Evolutionary conservation across 2,888 invertebrate species (phyloP).

Genomic region (Yponomeuta malinellus): DNA sequence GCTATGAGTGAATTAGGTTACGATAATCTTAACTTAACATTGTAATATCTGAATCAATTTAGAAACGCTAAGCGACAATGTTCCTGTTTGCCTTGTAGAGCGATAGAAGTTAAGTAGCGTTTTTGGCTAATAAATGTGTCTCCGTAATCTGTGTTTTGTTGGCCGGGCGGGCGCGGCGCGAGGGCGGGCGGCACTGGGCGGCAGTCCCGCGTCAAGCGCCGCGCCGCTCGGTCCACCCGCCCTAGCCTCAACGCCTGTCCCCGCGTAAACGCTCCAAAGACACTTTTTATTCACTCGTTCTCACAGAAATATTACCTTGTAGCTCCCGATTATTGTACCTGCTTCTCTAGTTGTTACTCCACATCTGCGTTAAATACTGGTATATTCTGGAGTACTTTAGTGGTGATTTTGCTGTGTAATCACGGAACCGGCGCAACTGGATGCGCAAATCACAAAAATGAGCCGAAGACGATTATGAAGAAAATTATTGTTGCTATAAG

Average conservation of each 20-base stretch:
- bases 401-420: slow-evolving; percentile 44
- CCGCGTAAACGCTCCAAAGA: slow-evolving; percentile 18
- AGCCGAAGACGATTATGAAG: slow-evolving; percentile 33
- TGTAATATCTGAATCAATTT: slow-evolving; percentile 8
- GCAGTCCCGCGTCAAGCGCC: slow-evolving; percentile 72
- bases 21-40: neutral
- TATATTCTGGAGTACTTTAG: slow-evolving; percentile 17
- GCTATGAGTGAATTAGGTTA: slow-evolving; percentile 6
- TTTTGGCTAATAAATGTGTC: slow-evolving; percentile 68
- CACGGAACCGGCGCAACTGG: slow-evolving; percentile 59
- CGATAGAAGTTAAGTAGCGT: slow-evolving; percentile 57
- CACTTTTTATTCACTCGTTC: slow-evolving; percentile 20
- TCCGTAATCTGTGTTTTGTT: slow-evolving; percentile 69
- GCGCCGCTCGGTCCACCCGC: slow-evolving; percentile 60
- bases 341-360: neutral
- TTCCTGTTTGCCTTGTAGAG: slow-evolving; percentile 40
- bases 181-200: slow-evolving; percentile 45
- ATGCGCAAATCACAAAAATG: slow-evolving; percentile 66
- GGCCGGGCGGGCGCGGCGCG: slow-evolving; percentile 41
- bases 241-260: slow-evolving; percentile 38
- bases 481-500: neutral
- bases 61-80: slow-evolving; percentile 20
- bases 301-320: neutral
- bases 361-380: neutral
- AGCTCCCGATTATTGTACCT: neutral